These are phyloP conservation scores for Sebastes nivosus DNA, from an alignment of 2,797 vertebrate genomes.

Conservation along the genomic window DNA sequence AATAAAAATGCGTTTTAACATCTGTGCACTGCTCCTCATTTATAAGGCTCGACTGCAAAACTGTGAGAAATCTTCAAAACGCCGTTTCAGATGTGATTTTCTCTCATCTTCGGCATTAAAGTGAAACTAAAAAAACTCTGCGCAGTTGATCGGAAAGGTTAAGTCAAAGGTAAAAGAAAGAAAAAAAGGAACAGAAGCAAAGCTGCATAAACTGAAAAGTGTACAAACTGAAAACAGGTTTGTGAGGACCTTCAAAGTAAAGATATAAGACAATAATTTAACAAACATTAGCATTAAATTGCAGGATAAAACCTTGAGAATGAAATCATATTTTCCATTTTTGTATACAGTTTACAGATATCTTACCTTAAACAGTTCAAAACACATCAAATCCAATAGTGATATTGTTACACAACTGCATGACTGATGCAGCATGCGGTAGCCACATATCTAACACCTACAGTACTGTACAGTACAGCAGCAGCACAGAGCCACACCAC, in stretches of 20 bases:
- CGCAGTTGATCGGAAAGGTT: not conserved
- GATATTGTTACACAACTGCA: conserved; percentile 75
- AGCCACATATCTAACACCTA: conserved; percentile 79
- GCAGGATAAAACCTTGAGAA: conserved; percentile 30
- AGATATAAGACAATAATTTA: conserved; percentile 34
- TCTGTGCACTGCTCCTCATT: not conserved
- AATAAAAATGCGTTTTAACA: conserved; percentile 10
- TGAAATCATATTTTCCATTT: conserved; percentile 30
- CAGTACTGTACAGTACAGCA: conserved; percentile 70
- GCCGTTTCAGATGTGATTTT: conserved; percentile 15
- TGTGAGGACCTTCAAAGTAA: conserved; percentile 50
- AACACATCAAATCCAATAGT: conserved; percentile 70
- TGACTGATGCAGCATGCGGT: conserved; percentile 80
- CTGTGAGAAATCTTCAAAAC: conserved; percentile 10
- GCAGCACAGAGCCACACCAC: conserved; percentile 81
- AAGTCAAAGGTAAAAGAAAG: conserved; percentile 24
- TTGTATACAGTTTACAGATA: conserved; percentile 72
- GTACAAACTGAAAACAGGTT: conserved; percentile 47
- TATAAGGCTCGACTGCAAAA: not conserved
- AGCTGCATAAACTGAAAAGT: conserved; percentile 49
- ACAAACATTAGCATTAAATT: conserved; percentile 47
- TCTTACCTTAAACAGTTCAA: conserved; percentile 72
- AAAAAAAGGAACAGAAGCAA: conserved; percentile 42
- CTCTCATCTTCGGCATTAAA: not conserved
- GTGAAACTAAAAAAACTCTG: conserved; percentile 1